Conservation (phyloP, 1,140 invertebrate species). For the Orussus abietinus region DNA sequence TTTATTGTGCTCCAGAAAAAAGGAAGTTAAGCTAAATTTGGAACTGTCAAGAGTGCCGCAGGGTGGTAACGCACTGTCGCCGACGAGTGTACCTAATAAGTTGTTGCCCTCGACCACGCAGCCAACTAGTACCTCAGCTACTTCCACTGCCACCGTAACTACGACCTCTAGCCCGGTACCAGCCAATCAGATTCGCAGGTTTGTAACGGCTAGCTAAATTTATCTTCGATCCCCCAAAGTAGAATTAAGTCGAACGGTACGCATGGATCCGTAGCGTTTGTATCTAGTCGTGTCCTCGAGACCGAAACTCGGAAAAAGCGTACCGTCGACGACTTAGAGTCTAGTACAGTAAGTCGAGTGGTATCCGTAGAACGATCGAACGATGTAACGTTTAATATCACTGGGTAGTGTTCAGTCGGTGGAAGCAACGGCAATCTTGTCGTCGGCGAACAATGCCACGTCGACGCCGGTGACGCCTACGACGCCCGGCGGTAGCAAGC, state of each 20-base stretch:
- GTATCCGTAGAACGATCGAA: conserved; percentile 15
- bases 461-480: conserved; percentile 57
- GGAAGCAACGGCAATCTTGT: conserved; percentile 43
- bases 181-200: conserved; percentile 61
- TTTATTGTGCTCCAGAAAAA: conserved; percentile 36
- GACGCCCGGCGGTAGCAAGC: conserved; percentile 64
- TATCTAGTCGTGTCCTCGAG: too few relatives aligned
- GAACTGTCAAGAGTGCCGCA: conserved; percentile 47
- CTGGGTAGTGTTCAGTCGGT: conserved; percentile 44
- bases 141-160: conserved; percentile 35
- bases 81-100: conserved; percentile 40
- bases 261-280: too few relatives aligned
- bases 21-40: conserved; percentile 48
- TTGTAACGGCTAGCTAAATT: conserved; percentile 21
- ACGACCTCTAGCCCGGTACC: conserved; percentile 53
- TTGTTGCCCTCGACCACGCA: conserved; percentile 44
- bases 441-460: conserved; percentile 52
- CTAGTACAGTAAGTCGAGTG: too few relatives aligned
- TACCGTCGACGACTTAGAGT: too few relatives aligned
- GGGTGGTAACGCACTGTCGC: conserved; percentile 46
- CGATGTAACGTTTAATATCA: conserved; percentile 35
- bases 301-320: too few relatives aligned
- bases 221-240: not conserved
- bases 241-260: too few relatives aligned
- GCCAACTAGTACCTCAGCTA: conserved; percentile 42